Evolutionary conservation across 1,140 invertebrate species (phyloP), one percentile per base, ranked within the genome.

Genomic region (Steinernema feltiae): DNA sequence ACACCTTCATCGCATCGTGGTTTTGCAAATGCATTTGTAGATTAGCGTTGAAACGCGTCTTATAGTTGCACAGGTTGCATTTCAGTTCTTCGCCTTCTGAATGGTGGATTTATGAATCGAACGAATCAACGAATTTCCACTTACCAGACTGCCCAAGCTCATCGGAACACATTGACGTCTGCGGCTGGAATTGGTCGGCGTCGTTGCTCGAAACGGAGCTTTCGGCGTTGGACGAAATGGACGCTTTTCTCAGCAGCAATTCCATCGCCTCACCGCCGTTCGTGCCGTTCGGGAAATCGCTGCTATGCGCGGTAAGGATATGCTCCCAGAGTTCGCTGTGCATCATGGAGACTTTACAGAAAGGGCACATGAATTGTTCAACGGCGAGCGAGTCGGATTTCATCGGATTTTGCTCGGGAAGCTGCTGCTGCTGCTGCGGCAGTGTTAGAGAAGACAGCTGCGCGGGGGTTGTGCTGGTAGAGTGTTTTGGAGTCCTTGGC

Each of bases 1-100:
- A 46, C 18, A 77, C 75, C 30, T 48, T 75, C 76, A 79, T 48
- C 53, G 72, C 69, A 2, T 78, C 32, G 32, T 79, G 78, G 30
- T 76, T 48, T 46, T 79, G 75, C 32, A 75, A 0, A 69, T 79
- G 78, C 48, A 78, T 24, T 27, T 79, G 75, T 17, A 79, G 32
- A 48, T 79, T 79, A 32, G 53, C 77, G 15, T 53, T 1, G 32
- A 77, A 70, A 1, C 48, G 29, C 0, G 69, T 77, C 30, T 71
- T 70, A 30, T 78, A 78, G 15, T 17, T 18, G 70, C 77, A 78
- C 24, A 76, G 32, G 21, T 21, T 21, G 29, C 77, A 78, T 71
- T 74, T 69, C 1, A 24, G 30, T 48, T 32, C 21, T 27, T 30
- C 27, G 53, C 24, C 1, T 32, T 71, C 73, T 74, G 30, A 41